phyloP scores from a whole-genome alignment of 2,113 vertebrate genomes.

The Canis aureus region DNA sequence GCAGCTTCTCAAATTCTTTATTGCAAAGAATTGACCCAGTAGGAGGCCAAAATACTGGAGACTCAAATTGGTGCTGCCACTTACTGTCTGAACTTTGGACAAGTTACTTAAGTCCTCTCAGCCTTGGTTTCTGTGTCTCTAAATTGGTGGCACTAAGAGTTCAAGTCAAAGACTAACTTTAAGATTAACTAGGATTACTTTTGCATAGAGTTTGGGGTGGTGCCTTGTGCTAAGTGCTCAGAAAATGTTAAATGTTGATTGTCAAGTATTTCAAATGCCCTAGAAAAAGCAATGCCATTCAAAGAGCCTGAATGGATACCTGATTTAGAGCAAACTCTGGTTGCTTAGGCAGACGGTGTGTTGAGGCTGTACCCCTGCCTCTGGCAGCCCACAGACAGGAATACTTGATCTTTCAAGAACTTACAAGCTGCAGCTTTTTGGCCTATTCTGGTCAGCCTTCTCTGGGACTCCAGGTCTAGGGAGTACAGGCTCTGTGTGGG shows the following conservation, averaged over 20 bases:
- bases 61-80: not conserved
- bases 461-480: not conserved
- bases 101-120: not conserved
- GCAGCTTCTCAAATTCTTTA: not conserved
- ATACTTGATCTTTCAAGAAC: slow-evolving; percentile 14
- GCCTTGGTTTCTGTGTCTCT: not conserved
- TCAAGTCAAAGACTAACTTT: not conserved
- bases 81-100: not conserved
- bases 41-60: not conserved
- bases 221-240: not conserved
- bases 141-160: not conserved
- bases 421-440: not conserved
- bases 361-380: not conserved
- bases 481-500: not conserved
- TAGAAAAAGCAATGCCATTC: not conserved
- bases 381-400: not conserved
- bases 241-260: not conserved
- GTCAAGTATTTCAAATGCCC: not conserved
- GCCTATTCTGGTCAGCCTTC: not conserved
- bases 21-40: slow-evolving; percentile 1
- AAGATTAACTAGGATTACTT: not conserved
- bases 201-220: not conserved
- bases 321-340: not conserved
- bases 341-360: not conserved
- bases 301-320: not conserved